Evolutionary conservation across 2,797 vertebrate genomes (phyloP).

Genomic region (Hydrocynus forskahlii): DNA sequence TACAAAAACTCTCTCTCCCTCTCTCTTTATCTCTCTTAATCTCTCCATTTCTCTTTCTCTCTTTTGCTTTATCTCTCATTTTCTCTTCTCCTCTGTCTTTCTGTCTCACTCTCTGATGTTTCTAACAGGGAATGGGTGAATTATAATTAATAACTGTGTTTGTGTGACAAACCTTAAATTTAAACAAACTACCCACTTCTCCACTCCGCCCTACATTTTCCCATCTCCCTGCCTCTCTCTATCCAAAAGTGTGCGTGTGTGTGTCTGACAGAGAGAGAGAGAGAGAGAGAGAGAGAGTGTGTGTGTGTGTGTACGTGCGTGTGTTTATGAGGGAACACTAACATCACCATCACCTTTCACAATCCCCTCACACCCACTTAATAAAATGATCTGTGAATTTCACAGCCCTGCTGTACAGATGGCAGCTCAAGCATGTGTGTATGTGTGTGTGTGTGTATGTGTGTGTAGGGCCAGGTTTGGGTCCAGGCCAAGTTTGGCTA

Average conservation of each 20-base stretch:
- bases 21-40: too few relatives aligned
- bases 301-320: not conserved
- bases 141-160: too few relatives aligned
- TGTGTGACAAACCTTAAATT: too few relatives aligned
- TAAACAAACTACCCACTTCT: not conserved
- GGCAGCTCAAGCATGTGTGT: not conserved
- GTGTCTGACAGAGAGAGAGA: not conserved
- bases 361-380: conserved; percentile 15
- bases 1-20: too few relatives aligned
- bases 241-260: not conserved
- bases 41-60: too few relatives aligned
- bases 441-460: conserved; percentile 17
- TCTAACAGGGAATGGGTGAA: too few relatives aligned
- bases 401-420: conserved; percentile 34
- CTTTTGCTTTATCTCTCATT: too few relatives aligned
- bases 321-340: not conserved
- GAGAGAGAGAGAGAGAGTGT: not conserved
- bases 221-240: too few relatives aligned
- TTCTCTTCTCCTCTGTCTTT: too few relatives aligned
- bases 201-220: not conserved
- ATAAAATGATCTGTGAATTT: conserved; percentile 29
- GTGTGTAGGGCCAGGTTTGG: conserved; percentile 14
- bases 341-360: conserved; percentile 1
- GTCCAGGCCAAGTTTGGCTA: conserved; percentile 42
- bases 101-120: too few relatives aligned